Evolutionary conservation across 2,113 vertebrate species (phyloP).

Genomic region (Urocitellus parryii): DNA sequence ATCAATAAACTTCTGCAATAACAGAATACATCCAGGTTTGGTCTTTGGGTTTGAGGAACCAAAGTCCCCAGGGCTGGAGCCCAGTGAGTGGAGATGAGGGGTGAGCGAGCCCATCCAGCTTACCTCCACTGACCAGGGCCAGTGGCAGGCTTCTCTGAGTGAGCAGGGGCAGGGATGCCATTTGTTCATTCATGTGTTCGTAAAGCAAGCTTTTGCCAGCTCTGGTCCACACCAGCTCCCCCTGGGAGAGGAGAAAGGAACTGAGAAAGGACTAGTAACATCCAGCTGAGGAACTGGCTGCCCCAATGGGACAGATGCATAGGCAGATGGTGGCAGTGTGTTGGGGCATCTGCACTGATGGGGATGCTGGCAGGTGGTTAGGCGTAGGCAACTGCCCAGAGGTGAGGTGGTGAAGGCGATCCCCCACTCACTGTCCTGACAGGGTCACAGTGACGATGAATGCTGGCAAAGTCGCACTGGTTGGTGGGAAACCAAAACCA

Average conservation of each 20-base stretch:
- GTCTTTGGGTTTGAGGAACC: neutral
- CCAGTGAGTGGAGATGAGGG: fast-evolving
- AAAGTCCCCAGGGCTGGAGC: fast-evolving
- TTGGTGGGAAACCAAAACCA: too few relatives aligned
- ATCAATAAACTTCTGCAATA: slow-evolving; percentile 63
- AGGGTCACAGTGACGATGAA: too few relatives aligned
- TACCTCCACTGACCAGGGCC: neutral
- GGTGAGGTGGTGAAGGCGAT: neutral
- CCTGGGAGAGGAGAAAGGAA: too few relatives aligned
- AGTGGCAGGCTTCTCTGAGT: neutral
- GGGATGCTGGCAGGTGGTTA: fast-evolving
- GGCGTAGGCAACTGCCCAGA: neutral
- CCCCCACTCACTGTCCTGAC: too few relatives aligned
- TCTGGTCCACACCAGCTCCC: too few relatives aligned
- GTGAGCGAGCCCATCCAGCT: neutral
- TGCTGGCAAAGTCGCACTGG: too few relatives aligned
- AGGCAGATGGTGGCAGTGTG: neutral
- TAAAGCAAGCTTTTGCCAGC: neutral
- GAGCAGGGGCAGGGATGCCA: neutral
- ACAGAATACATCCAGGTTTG: fast-evolving
- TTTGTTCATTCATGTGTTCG: neutral
- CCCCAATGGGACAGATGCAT: neutral
- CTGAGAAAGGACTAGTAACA: neutral
- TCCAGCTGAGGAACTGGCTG: neutral
- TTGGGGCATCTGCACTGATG: neutral